These are phyloP conservation scores for Galago senegalensis DNA, from an alignment of 2,797 vertebrate species.

Conservation along the genomic window DNA sequence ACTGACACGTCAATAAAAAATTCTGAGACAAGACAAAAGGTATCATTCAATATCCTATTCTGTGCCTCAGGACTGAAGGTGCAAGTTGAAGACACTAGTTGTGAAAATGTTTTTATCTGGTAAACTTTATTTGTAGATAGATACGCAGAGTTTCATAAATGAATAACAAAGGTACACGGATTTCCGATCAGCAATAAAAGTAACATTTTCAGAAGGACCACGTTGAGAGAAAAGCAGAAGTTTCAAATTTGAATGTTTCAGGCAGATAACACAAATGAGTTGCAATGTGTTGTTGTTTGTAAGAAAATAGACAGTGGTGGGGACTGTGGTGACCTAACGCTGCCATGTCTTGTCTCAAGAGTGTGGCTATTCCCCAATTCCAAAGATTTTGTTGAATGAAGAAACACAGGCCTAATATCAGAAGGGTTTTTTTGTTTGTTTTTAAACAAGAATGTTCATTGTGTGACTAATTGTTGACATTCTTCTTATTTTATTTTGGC, in stretches of 20 bases:
- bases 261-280: background rate
- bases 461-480: background rate
- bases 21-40: background rate
- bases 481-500: background rate
- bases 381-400: conserved; percentile 7
- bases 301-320: background rate
- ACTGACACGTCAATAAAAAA: background rate
- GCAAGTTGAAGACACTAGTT: background rate
- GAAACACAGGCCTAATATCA: background rate
- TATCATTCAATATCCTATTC: background rate
- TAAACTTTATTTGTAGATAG: background rate
- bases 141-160: background rate
- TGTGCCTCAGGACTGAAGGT: background rate
- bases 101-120: conserved; percentile 13
- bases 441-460: background rate
- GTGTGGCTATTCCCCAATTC: background rate
- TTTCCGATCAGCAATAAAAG: background rate
- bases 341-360: background rate
- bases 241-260: background rate
- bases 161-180: background rate
- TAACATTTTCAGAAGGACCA: background rate
- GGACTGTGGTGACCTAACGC: background rate
- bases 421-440: background rate
- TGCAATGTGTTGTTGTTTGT: background rate
- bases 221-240: background rate